Base-by-base conservation (phyloP, 2,113 vertebrate species). In the Hyla sarda region DNA sequence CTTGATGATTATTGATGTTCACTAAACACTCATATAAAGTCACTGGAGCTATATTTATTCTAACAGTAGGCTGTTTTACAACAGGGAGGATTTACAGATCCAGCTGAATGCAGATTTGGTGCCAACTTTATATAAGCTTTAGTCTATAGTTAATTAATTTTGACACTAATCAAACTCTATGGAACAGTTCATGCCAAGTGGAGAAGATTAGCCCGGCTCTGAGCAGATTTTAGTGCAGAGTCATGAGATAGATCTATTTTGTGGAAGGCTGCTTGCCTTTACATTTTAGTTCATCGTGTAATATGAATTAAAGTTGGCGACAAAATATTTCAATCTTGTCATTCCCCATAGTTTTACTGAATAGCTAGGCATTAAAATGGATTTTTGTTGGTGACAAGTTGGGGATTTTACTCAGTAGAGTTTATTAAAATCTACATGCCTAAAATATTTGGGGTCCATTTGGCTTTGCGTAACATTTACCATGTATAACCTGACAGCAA, bases 121-220 rank as follows among this genome's bases (percentile, higher is more conserved):
- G 67, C 67, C 67, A 71, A 71, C 32, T 71, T 41, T 41, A 37
- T 71, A 71, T 37, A 71, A 71, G 65, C 32, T 71, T 71, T 69
- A 69, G 19, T 71, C 32, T 71, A 71, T 69, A 71, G 67, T 41
- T 71, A 71, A 71, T 71, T 71, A 71, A 50, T 52, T 77, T 21
- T 77, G 50, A 77, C 74, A 52, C 50, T 77, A 32, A 77, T 52
- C 74, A 54, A 77, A 54, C 25, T 77, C 48, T 77, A 77, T 16
- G 25, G 47, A 30, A 52, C 28, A 32, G 25, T 50, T 77, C 28
- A 25, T 77, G 28, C 74, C n/a, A 54, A 60, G 52, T n/a, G 25
- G 17, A 28, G 47, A 19, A 54, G 54, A 77, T 76, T 16, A 76
- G 47, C 41, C 48, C 32, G 45, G 23, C 72, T 48, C 72, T 1